Evolutionary conservation across 35 echinoderm and acorn worm genomes (phyloP).

Genomic region (Ptychodera flava): DNA sequence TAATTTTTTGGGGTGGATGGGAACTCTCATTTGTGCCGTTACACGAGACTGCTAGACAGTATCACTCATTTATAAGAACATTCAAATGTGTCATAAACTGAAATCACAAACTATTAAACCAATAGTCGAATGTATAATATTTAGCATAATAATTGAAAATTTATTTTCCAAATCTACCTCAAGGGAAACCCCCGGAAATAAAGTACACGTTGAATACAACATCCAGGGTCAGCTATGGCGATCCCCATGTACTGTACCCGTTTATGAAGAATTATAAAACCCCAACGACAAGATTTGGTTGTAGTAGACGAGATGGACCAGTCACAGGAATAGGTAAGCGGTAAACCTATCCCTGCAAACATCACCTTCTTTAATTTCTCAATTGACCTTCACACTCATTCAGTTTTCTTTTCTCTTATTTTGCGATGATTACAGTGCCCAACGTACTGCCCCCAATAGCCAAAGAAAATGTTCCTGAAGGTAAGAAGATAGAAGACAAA

Average conservation of each 20-base stretch:
- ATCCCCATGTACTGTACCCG: not conserved
- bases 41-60: not conserved
- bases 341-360: not conserved
- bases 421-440: not conserved
- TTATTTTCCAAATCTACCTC: not conserved
- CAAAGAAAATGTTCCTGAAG: too few relatives aligned
- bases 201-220: constrained; percentile 3
- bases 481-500: too few relatives aligned
- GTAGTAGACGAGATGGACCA: not conserved
- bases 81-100: not conserved
- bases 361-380: not conserved
- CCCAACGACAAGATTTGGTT: not conserved
- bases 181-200: constrained; percentile 14
- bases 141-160: not conserved
- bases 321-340: not conserved
- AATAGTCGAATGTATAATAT: not conserved
- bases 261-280: not conserved
- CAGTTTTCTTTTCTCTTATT: not conserved
- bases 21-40: too few relatives aligned
- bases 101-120: not conserved
- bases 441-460: not conserved
- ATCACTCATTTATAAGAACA: not conserved
- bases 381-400: not conserved
- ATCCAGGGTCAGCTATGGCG: constrained; percentile 5
- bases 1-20: too few relatives aligned